Conservation (phyloP, 2,888 invertebrate genomes). For the Pterobdella sp. region DNA sequence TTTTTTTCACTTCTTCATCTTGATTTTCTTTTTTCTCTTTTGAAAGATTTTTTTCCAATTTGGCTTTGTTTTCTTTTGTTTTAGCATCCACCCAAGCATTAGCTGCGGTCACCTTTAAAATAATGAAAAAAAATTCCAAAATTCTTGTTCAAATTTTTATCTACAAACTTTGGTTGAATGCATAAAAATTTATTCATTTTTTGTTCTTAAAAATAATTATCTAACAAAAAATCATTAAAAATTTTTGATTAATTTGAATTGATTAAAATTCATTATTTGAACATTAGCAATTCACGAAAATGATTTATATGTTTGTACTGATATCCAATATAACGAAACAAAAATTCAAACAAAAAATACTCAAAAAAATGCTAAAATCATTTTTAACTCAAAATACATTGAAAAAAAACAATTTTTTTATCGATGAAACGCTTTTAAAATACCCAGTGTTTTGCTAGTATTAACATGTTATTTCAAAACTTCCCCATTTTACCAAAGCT, state of each 20-base stretch:
- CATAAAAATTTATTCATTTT: neutral
- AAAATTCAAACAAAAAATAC: neutral
- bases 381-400: too few species aligned
- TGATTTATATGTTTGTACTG: neutral
- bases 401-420: too few species aligned
- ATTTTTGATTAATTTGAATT: neutral
- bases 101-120: constrained; percentile 1
- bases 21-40: neutral
- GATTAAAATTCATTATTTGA: neutral
- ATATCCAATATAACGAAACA: neutral
- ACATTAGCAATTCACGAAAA: neutral
- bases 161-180: neutral
- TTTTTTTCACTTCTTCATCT: constrained; percentile 9
- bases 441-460: too few species aligned
- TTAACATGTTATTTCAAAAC: too few species aligned
- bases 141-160: neutral
- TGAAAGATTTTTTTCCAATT: constrained; percentile 15
- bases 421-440: too few species aligned
- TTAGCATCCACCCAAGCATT: constrained; percentile 9
- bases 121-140: neutral
- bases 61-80: neutral
- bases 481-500: too few species aligned
- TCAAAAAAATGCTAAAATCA: too few species aligned
- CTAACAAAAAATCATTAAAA: neutral
- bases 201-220: neutral